Percentiles rank a stretch among this genome's conserved stretches.
These are phyloP conservation scores for Stenchaetothrips biformis DNA, from an alignment of 2,888 invertebrate genomes.

Conservation along the genomic window DNA sequence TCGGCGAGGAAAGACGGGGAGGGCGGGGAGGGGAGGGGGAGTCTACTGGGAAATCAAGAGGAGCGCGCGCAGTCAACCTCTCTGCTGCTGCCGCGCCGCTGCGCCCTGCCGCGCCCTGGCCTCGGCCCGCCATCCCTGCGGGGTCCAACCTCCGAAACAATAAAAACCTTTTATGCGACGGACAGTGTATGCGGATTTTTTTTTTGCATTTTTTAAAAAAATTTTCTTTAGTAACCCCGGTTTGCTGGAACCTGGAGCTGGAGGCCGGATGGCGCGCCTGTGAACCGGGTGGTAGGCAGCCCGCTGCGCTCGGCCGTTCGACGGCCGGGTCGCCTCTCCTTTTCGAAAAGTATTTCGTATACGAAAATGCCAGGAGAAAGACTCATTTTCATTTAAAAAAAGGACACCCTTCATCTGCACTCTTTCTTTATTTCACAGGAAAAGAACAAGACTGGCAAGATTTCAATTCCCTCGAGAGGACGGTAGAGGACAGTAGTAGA, in stretches of 20 bases:
- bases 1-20: background rate
- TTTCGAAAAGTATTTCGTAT: background rate
- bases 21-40: background rate
- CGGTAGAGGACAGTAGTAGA: background rate
- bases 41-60: constrained; percentile 17
- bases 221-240: background rate
- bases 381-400: background rate
- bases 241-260: background rate
- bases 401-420: background rate
- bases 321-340: too few species aligned
- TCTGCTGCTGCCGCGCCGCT: background rate
- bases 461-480: background rate
- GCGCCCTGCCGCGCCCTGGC: background rate
- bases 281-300: too few species aligned
- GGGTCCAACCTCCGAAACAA: background rate
- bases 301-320: too few species aligned
- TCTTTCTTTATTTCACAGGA: background rate
- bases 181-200: too few species aligned
- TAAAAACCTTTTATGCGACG: background rate
- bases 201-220: too few species aligned
- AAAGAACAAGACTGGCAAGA: background rate
- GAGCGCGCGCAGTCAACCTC: constrained; percentile 14
- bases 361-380: background rate
- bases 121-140: background rate
- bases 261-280: background rate